Percentiles rank a stretch among this genome's conserved stretches.
Conservation (phyloP, 2,888 invertebrate genomes). For the Azorinus chamasolen region DNA sequence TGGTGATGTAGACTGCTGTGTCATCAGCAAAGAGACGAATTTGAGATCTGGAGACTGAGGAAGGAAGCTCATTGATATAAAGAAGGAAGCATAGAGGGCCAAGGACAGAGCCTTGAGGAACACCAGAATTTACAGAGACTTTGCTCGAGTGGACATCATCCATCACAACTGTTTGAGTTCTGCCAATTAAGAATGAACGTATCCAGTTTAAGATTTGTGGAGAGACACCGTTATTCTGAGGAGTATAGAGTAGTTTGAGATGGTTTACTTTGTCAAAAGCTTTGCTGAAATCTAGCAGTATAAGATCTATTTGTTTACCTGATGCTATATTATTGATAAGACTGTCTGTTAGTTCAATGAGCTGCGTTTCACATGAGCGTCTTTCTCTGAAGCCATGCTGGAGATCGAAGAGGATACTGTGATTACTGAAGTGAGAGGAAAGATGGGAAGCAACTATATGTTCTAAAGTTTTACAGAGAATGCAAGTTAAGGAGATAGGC, state of each 20-base stretch:
- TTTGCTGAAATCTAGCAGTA: constrained; percentile 29
- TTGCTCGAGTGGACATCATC: constrained; percentile 11
- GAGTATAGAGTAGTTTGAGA: constrained; percentile 19
- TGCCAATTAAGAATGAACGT: constrained; percentile 18
- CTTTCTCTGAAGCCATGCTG: constrained; percentile 15
- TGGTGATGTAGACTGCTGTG: constrained; percentile 14
- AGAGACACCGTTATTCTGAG: constrained; percentile 19
- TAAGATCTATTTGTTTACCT: constrained; percentile 29
- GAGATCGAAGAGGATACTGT: constrained; percentile 30
- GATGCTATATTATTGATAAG: constrained; percentile 1
- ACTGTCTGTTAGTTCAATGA: constrained; percentile 11
- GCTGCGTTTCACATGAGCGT: constrained; percentile 32
- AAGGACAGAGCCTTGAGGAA: constrained; percentile 32
- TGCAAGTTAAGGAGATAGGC: constrained; percentile 25
- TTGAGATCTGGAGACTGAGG: constrained; percentile 11
- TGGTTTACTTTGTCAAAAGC: constrained; percentile 37
- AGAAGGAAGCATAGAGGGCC: constrained; percentile 22
- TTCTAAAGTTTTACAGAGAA: constrained; percentile 23
- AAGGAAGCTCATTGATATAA: constrained; percentile 18
- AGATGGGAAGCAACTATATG: constrained; percentile 29
- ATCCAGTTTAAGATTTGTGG: constrained; percentile 15
- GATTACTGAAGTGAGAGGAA: constrained; percentile 20
- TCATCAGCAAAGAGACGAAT: too few species aligned
- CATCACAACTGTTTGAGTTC: constrained; percentile 19
- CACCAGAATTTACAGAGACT: constrained; percentile 22